Evolutionary conservation across 2,113 vertebrate species (phyloP), one percentile per base, ranked within the genome.

Genomic region (Toxotes jaculatrix): DNA sequence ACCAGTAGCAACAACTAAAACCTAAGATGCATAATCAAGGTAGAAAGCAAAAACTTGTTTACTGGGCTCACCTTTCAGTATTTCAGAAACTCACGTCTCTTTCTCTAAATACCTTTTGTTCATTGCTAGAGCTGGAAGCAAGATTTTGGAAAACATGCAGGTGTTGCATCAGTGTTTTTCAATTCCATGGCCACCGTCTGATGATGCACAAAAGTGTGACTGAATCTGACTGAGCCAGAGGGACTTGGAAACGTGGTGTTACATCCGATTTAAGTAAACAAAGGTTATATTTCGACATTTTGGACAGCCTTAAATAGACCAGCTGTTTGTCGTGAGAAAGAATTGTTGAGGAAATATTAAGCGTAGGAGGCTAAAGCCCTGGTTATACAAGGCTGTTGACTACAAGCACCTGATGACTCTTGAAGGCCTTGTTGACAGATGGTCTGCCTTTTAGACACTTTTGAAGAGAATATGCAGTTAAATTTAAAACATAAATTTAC

Each of bases 301-400:
- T 14, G 16, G 40, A 71, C 10, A 43, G 38, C 36, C 60, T 10
- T 16, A 60, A 59, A 59, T 80, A 68, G 38, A 45, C 9, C 38
- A 27, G 21, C 8, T 57, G 12, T 27, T 56, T 40, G 23, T 43
- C 9, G 3, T 38, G 49, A 16, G 47, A 55, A 23, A 36, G 27
- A 56, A 27, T 16, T 4, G 9, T 7, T 42, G 23, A 71, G 27
- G 51, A 70, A 65, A 70, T 65, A 40, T 60, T 32, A 45, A 55
- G 13, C 27, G 53, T 16, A 34, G 31, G 34, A 55, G 16, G 40
- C 57, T 62, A 55, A 21, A 27, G 51, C 47, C 4, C 31, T 66
- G 64, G 64, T 42, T 51, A 70, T 31, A 78, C 68, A 53, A 57
- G 21, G 40, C 42, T 43, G 47, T 62, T 79, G 74, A 82, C 45